Evolutionary conservation across 2,888 invertebrate genomes (phyloP), one percentile per base, ranked within the genome.

Genomic region (Shargacucullia verbasci): DNA sequence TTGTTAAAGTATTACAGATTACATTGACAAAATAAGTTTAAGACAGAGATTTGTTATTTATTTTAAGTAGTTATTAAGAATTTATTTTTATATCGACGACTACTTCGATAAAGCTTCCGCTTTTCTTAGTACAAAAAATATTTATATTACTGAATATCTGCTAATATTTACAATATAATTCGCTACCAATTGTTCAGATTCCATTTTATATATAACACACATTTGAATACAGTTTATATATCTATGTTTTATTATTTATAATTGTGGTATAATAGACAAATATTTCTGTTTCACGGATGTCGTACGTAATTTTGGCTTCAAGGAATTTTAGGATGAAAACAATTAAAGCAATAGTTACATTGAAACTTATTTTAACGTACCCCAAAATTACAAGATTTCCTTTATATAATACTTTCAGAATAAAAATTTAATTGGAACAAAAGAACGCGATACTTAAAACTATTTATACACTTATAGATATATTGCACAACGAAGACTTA

Each of bases 261-360:
- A 89, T 87, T 91, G 88, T 88, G 89, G 85, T 88, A 84, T 89
- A 89, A 89, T 92, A 92, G 90, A 91, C 91, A 83, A 85, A 81
- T 83, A 90, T 86, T 80, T 82, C 73, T 70, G 68, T 75, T 73
- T 70, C 73, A 72, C 59, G 69, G 63, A 44, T 62, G 61, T 47
- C 49, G 35, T 50, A 46, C 44, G 62, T 45, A 53, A 43, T 56
- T n/a, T 47, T 54, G 67, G 65, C 68, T 63, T 70, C 61, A 60
- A 74, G 44, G 60, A 72, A 69, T 73, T 66, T 73, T 49, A 53
- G 39, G 33, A 10, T 12, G 31, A 13, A 44, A 11, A 27, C n/a
- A 35, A 50, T 6, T 5, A 12, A n/a, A n/a, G n/a, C n/a, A n/a
- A n/a, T n/a, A n/a, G n/a, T n/a, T n/a, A n/a, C n/a, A n/a, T n/a